phyloP scores from a whole-genome alignment of 2,113 vertebrate genomes.

The Blennius ocellaris region DNA sequence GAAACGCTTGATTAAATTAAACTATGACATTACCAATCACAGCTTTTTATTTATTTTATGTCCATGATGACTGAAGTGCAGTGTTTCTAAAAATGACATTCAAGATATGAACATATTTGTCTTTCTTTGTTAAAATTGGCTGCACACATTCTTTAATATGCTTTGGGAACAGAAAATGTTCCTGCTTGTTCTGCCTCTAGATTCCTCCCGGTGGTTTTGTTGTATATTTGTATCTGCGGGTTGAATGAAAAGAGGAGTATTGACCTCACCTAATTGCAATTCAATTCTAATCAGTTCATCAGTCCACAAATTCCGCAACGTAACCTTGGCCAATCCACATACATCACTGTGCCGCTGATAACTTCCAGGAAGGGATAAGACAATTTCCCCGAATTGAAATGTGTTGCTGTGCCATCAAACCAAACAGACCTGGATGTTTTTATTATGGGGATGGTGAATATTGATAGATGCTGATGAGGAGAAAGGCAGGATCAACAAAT shows the following conservation, averaged over 20 bases:
- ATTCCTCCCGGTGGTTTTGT: slow-evolving; percentile 16
- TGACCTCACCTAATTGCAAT: slow-evolving; percentile 59
- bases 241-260: slow-evolving; percentile 29
- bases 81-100: too few relatives aligned
- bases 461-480: slow-evolving; percentile 67
- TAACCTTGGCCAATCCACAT: slow-evolving; percentile 63
- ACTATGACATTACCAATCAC: too few relatives aligned
- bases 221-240: slow-evolving; percentile 11
- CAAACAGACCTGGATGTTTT: slow-evolving; percentile 46
- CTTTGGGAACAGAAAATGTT: slow-evolving; percentile 7
- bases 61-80: too few relatives aligned
- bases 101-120: too few relatives aligned
- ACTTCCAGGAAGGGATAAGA: slow-evolving; percentile 48
- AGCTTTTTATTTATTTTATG: too few relatives aligned
- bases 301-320: slow-evolving; percentile 54
- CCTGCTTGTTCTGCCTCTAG: not conserved
- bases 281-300: slow-evolving; percentile 59
- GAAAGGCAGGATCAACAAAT: slow-evolving; percentile 53
- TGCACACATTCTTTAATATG: slow-evolving; percentile 5
- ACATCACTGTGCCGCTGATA: slow-evolving; percentile 53
- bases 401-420: slow-evolving; percentile 48
- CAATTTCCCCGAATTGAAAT: slow-evolving; percentile 57
- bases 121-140: too few relatives aligned
- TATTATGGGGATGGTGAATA: slow-evolving; percentile 58
- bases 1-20: too few relatives aligned